Base-by-base conservation (phyloP, 2,113 vertebrate genomes). In the Chloebia gouldiae region DNA sequence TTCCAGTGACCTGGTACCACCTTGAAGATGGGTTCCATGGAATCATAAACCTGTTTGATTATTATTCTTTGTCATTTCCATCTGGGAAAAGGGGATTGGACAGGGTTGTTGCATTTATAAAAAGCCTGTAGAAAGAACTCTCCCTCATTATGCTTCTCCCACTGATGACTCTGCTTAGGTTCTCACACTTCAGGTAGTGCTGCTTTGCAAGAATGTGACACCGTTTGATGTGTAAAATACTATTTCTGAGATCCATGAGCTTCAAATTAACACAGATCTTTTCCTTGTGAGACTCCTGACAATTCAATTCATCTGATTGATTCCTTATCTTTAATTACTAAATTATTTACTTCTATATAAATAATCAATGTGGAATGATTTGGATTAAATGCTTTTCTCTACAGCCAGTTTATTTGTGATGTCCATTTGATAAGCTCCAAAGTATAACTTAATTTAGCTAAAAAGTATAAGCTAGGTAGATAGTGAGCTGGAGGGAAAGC, bases 11-110 rank as follows among this genome's bases (percentile, higher is more conserved):
- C 8, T 98, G 98, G 98, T 93, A 96, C 72, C 98, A 99, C 47
- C 57, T 98, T 2, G 72, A 95, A 39, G 98, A 99, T 35, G 98
- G 98, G 50, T 98, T 99, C 77, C 98, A 99, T 13, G 98, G 98
- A 3, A 96, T 98, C 40, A 13, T 99, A 20, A 97, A 17, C 91
- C 97, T 98, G 1, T 89, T 97, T 22, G 97, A 97, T 49, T 80
- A 92, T 19, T 76, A 81, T 2, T 97, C 68, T 53, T 86, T 99
- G 15, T 63, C 90, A 4, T 98, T 98, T 81, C 95, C 98, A 16
- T 92, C 98, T 31, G 98, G 98, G 24, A 91, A 27, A 27, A 94
- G 18, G 33, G 97, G 97, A 45, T 7, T 98, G 81, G 96, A 98
- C 21, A 50, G 71, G 1, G 19, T 97, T 19, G 93, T 96, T 30